Base-by-base conservation (phyloP, 2,797 vertebrate species). In the Eulemur albifrons region DNA sequence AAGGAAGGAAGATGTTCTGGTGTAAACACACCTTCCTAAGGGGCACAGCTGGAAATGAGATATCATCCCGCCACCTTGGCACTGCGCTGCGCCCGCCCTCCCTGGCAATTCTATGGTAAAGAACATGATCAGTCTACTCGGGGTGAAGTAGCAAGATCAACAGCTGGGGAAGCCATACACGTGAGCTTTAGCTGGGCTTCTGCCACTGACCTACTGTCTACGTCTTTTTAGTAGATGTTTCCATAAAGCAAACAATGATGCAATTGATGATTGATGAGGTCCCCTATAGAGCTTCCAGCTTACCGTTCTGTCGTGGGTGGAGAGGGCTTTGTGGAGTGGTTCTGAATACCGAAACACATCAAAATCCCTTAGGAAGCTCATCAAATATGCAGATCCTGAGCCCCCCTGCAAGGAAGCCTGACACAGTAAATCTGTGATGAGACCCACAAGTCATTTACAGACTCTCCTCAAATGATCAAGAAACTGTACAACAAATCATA, bases 41-140 rank as follows among this genome's bases (percentile, higher is more conserved):
- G 25, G 40, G 0, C 8, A 2, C 1, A 2, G 0, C 10, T 80
- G 57, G 20, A 61, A 50, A 69, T 14, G 2, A 12, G 35, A 14
- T 0, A 7, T 11, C n/a, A 30, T 12, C 4, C 4, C 10, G 0
- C 1, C 4, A 4, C 18, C 38, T 73, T 2, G 2, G 7, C 50
- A 32, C 10, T 18, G 4, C 3, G 9, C 5, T 35, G 0, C 1
- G 7, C 27, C 72, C 2, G 0, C 17, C 4, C 0, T 5, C 8
- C 43, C 4, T 14, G 52, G 6, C 1, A 1, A 40, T 11, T 10
- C 35, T 38, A 9, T 6, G 32, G 10, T 3, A 18, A 81, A 5
- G 57, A 1, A 10, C 20, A 15, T 0, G 4, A 12, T n/a, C 2
- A 1, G 18, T 35, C 40, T 92, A 17, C 35, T 50, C 38, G 11